Percentiles rank a stretch among this genome's conserved stretches.
phyloP scores from a whole-genome alignment of 2,888 invertebrate genomes.

The Tanaodytes sp. region DNA sequence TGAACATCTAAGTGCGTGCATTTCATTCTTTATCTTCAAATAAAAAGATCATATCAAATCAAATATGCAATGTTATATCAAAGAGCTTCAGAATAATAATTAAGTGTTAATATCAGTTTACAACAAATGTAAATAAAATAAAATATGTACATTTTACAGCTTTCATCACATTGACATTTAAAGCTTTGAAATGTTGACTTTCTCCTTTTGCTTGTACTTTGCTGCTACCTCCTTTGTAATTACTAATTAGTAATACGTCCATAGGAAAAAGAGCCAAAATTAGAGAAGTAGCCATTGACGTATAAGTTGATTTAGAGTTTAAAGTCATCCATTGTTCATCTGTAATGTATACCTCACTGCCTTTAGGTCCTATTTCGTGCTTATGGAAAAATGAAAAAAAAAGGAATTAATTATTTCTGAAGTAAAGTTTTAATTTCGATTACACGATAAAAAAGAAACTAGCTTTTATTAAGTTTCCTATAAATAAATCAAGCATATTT shows the following conservation, averaged over 20 bases:
- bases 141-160: constrained; percentile 7
- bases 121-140: background rate
- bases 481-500: too few relatives aligned
- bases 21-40: too few relatives aligned
- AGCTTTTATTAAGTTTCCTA: too few relatives aligned
- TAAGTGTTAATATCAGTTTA: background rate
- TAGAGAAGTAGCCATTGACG: constrained; percentile 1
- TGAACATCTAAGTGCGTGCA: too few relatives aligned
- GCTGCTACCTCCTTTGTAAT: constrained; percentile 9
- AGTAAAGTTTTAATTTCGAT: too few relatives aligned
- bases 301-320: background rate
- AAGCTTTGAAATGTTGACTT: background rate
- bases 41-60: too few relatives aligned
- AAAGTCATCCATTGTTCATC: constrained; percentile 4
- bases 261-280: constrained; percentile 1
- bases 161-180: background rate
- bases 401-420: too few relatives aligned
- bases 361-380: constrained; percentile 3
- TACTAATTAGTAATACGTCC: background rate
- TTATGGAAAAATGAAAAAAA: too few relatives aligned
- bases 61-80: too few relatives aligned
- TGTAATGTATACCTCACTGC: background rate
- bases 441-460: too few relatives aligned
- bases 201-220: background rate
- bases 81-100: constrained; percentile 1